Base-by-base conservation (phyloP, 1,140 invertebrate species). In the Theocolax elegans region DNA sequence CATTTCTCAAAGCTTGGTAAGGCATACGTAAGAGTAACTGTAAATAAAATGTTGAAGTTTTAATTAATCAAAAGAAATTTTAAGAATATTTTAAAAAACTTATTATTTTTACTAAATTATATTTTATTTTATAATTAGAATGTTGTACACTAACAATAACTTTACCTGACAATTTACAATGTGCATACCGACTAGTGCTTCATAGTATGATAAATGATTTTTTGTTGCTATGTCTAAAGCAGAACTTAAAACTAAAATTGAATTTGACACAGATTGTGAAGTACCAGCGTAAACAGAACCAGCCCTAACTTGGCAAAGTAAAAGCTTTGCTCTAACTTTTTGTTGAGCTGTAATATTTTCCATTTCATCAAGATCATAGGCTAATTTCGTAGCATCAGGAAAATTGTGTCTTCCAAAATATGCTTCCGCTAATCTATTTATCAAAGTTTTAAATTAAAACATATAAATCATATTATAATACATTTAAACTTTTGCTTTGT, bases 161-260 rank as follows among this genome's bases (percentile, higher is more conserved):
- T 74, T 76, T 78, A 90, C 89, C 82, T 90, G 89, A 29, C 88
- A 85, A 77, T 93, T 92, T 0, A 93, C 93, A 48, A 95, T 87
- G 75, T 94, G 89, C 84, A 95, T 89, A 75, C 92, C 90, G n/a
- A 92, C 88, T 21, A 94, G 77, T 1, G 92, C 90, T 54, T 89
- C 87, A 63, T 93, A 88, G 76, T 93, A 93, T 63, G 92, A 90
- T 72, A 95, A 85, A 83, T 94, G 90, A 75, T 93, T 91, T 17
- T 89, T 87, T 40, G 89, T 88, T 12, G 93, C 91, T 51, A 92
- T 84, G 25, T 91, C 89, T 15, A 94, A 83, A 48, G 93, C 93
- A 64, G 90, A 89, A 67, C 92, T 91, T 15, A 95, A 80, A 19
- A 91, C 91, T 84, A 71, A 89, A 86, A 72, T 87, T 63, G 69